Evolutionary conservation across 2,113 vertebrate genomes (phyloP).

Genomic region (Tamias sibiricus): DNA sequence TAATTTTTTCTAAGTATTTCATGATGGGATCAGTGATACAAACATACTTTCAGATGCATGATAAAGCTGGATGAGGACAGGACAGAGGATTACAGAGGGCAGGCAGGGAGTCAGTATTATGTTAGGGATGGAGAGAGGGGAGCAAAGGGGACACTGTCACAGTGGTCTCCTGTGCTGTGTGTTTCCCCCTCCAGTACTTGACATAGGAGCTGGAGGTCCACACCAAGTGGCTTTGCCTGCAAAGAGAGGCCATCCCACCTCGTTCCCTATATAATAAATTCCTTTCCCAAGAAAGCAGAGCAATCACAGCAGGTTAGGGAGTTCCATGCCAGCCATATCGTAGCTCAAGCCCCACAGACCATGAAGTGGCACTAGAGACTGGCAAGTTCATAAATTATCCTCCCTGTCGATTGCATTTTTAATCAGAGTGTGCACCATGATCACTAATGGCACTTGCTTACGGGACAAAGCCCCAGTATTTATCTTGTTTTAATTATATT

Average conservation of each 20-base stretch:
- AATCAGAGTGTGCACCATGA: conserved; percentile 79
- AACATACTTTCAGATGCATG: background rate
- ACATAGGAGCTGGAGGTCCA: background rate
- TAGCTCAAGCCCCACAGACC: conserved; percentile 31
- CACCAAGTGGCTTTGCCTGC: background rate
- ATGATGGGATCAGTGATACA: background rate
- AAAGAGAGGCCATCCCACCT: background rate
- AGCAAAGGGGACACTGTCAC: background rate
- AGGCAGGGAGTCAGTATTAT: background rate
- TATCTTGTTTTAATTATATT: conserved; percentile 87
- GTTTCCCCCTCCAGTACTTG: background rate
- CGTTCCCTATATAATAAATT: background rate
- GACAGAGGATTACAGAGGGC: background rate
- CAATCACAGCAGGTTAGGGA: background rate
- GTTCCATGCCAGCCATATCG: background rate
- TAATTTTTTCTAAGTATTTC: background rate
- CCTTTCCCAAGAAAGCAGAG: background rate
- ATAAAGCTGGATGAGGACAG: background rate
- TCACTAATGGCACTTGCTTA: conserved; percentile 79
- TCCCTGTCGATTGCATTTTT: conserved; percentile 75
- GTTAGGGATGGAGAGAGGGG: background rate
- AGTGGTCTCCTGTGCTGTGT: background rate
- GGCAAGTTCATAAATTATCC: conserved; percentile 78
- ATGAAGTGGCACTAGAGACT: conserved; percentile 46
- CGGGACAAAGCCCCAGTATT: conserved; percentile 80